A percentile compares a stretch with the other conserved stretches of the same genome.
Evolutionary conservation across 2,888 invertebrate species (phyloP).

Genomic region (Mellilla xanthometata): DNA sequence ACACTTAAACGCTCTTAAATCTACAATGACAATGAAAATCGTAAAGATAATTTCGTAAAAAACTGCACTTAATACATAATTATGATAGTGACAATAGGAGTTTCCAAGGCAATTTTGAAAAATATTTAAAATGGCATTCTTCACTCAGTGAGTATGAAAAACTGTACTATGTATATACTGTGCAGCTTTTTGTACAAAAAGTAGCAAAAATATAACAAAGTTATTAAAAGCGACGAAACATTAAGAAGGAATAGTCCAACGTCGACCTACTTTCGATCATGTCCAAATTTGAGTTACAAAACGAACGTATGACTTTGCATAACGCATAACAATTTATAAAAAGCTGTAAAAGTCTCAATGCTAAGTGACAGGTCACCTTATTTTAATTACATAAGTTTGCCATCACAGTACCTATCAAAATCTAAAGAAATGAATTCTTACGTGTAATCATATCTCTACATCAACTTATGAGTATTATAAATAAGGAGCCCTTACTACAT

Average conservation of each 20-base stretch:
- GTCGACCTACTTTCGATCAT: conserved; percentile 30
- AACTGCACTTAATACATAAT: conserved; percentile 14
- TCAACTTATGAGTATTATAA: conserved; percentile 82
- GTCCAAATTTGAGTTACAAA: conserved; percentile 18
- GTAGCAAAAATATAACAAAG: conserved; percentile 6
- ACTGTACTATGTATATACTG: conserved; percentile 13
- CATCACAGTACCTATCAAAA: conserved; percentile 54
- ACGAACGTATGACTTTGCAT: conserved; percentile 25
- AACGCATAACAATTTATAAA: conserved; percentile 27
- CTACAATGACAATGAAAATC: conserved; percentile 24
- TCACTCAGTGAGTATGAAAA: background rate
- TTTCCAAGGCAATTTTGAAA: conserved; percentile 27
- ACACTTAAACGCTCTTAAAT: conserved; percentile 13
- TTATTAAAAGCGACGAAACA: conserved; percentile 18
- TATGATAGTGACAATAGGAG: conserved; percentile 14
- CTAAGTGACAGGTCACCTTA: conserved; percentile 30
- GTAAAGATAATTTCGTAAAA: conserved; percentile 21
- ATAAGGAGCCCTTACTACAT: conserved; percentile 68
- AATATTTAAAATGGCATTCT: conserved; percentile 4
- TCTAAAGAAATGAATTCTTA: conserved; percentile 52
- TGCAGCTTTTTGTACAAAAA: conserved; percentile 20
- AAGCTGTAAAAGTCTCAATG: conserved; percentile 26
- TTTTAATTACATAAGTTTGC: conserved; percentile 37
- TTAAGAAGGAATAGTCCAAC: conserved; percentile 16
- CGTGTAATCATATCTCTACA: conserved; percentile 56